A percentile compares a stretch with the other conserved stretches of the same genome.
phyloP scores from a whole-genome alignment of 2,888 invertebrate species.

The Electrophaes corylata region DNA sequence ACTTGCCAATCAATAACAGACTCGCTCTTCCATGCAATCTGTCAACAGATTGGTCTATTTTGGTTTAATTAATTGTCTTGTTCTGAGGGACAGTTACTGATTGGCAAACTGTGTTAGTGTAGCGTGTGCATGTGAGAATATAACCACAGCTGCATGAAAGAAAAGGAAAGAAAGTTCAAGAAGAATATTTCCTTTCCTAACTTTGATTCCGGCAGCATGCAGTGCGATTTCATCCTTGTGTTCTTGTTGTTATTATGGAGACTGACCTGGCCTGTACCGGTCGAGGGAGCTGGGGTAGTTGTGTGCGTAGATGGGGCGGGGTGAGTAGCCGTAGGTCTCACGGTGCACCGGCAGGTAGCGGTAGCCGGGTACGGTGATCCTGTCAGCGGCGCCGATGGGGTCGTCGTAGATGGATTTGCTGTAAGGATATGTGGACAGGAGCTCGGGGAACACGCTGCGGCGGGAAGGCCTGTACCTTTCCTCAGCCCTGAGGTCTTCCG shows the following conservation, averaged over 20 bases:
- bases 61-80: constrained; percentile 37
- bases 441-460: constrained; percentile 91
- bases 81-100: constrained; percentile 38
- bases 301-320: constrained; percentile 93
- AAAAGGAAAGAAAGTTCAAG: neutral
- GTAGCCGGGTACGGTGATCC: constrained; percentile 94
- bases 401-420: constrained; percentile 95
- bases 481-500: constrained; percentile 95
- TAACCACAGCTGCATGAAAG: constrained; percentile 31
- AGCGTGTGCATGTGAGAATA: constrained; percentile 41
- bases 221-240: constrained; percentile 21
- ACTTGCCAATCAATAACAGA: constrained; percentile 57
- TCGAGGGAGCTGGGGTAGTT: constrained; percentile 90
- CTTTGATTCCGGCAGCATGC: constrained; percentile 12
- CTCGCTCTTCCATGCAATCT: constrained; percentile 41
- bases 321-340: constrained; percentile 95
- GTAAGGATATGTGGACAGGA: constrained; percentile 89
- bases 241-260: constrained; percentile 39
- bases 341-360: constrained; percentile 96
- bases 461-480: constrained; percentile 89
- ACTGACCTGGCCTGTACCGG: constrained; percentile 94
- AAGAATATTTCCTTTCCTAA: neutral
- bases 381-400: constrained; percentile 91
- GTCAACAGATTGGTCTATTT: constrained; percentile 46
- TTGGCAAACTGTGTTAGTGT: constrained; percentile 53